Conservation (phyloP, 1,140 invertebrate genomes). For the Drosophila albomicans region DNA sequence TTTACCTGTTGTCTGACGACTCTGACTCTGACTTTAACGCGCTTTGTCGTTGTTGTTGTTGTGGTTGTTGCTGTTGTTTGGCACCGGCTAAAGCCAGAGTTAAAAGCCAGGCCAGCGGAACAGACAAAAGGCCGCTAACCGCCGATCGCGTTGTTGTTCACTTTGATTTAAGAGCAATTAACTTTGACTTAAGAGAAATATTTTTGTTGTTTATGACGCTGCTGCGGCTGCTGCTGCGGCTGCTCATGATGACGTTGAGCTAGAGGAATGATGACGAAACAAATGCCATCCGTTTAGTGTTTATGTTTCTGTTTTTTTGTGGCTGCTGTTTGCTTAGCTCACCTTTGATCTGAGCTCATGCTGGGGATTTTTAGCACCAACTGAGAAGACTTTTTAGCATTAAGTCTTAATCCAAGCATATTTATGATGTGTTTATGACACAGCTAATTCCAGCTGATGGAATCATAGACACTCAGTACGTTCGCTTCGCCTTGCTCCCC, state of each 20-base stretch:
- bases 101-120: constrained; percentile 16
- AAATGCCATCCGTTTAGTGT: constrained; percentile 20
- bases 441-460: constrained; percentile 49
- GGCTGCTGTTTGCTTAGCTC: constrained; percentile 25
- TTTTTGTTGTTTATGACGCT: constrained; percentile 66
- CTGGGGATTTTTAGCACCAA: constrained; percentile 59
- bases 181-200: constrained; percentile 79
- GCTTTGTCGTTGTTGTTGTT: constrained; percentile 17
- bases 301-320: not conserved
- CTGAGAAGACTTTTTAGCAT: constrained; percentile 54
- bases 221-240: constrained; percentile 26
- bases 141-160: constrained; percentile 61
- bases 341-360: constrained; percentile 58
- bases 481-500: not conserved
- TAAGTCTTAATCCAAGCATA: constrained; percentile 57
- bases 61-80: constrained; percentile 1
- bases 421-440: constrained; percentile 74
- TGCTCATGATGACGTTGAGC: constrained; percentile 25
- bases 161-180: constrained; percentile 81
- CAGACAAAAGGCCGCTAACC: constrained; percentile 23
- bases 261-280: constrained; percentile 44
- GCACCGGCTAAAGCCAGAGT: constrained; percentile 9
- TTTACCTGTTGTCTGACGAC: constrained; percentile 53
- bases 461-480: not conserved
- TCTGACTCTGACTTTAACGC: constrained; percentile 16